Evolutionary conservation across 1,140 invertebrate species (phyloP).

Genomic region (Calliphora vicina): DNA sequence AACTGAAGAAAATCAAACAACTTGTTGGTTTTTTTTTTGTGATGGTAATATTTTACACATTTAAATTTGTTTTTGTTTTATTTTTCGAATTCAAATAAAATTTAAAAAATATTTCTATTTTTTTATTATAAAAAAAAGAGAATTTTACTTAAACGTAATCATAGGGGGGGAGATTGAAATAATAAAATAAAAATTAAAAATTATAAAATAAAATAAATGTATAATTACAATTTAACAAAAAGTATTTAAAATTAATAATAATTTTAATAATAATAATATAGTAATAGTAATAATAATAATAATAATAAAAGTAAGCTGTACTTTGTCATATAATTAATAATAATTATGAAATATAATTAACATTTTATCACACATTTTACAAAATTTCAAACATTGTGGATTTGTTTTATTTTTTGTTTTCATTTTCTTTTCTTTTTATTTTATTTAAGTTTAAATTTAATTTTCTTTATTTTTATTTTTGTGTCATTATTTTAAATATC

Average conservation of each 20-base stretch:
- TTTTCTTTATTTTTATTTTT: background rate
- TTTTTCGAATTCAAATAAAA: background rate
- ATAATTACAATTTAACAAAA: constrained; percentile 10
- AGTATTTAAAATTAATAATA: background rate
- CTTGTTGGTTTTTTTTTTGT: background rate
- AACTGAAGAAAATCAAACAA: background rate
- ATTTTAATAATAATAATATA: background rate
- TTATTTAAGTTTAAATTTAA: background rate
- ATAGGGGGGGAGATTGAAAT: background rate
- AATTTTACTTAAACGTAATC: background rate
- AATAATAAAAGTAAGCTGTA: constrained; percentile 12
- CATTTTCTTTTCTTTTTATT: background rate
- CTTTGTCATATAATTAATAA: constrained; percentile 6
- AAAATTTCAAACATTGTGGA: constrained; percentile 2
- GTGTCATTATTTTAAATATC: background rate
- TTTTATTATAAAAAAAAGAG: background rate
- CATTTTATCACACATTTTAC: constrained; percentile 34
- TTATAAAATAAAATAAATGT: background rate
- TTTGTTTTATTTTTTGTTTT: background rate
- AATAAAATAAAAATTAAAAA: background rate
- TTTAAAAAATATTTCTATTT: background rate
- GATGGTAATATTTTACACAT: background rate
- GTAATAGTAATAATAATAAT: background rate
- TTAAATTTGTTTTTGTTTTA: background rate
- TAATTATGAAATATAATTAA: constrained; percentile 34